Conservation (phyloP, 2,888 invertebrate genomes). For the Caenorhabditis wallacei region DNA sequence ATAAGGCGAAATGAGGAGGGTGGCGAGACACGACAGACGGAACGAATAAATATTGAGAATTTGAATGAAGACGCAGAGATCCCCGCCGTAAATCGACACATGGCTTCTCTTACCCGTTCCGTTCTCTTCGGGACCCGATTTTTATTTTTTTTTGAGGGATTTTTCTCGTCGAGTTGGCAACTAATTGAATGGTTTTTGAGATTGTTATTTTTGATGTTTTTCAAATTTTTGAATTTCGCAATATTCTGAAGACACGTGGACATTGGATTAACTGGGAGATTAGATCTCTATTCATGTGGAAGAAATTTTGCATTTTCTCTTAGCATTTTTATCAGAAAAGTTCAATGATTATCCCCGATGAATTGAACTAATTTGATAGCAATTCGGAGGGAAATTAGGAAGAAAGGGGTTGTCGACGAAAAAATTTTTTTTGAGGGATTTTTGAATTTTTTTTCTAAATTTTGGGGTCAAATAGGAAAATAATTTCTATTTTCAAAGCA, state of each 20-base stretch:
- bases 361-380: neutral
- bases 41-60: neutral
- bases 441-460: neutral
- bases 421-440: neutral
- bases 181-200: too few relatives aligned
- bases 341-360: neutral
- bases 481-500: too few relatives aligned
- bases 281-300: neutral
- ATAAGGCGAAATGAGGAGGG: neutral
- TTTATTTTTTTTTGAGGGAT: neutral
- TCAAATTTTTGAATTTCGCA: neutral
- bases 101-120: neutral
- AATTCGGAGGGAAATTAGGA: neutral
- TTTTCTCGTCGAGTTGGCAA: too few relatives aligned
- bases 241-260: neutral
- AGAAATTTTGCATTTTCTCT: too few relatives aligned
- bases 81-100: conserved; percentile 6
- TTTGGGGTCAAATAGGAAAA: too few relatives aligned
- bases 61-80: neutral
- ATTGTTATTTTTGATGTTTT: neutral
- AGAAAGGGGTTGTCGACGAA: neutral
- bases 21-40: conserved; percentile 1
- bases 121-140: neutral
- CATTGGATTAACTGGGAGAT: neutral
- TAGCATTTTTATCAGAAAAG: too few relatives aligned